phyloP scores from a whole-genome alignment of 2,113 vertebrate species.

The Coregonus clupeaformis region DNA sequence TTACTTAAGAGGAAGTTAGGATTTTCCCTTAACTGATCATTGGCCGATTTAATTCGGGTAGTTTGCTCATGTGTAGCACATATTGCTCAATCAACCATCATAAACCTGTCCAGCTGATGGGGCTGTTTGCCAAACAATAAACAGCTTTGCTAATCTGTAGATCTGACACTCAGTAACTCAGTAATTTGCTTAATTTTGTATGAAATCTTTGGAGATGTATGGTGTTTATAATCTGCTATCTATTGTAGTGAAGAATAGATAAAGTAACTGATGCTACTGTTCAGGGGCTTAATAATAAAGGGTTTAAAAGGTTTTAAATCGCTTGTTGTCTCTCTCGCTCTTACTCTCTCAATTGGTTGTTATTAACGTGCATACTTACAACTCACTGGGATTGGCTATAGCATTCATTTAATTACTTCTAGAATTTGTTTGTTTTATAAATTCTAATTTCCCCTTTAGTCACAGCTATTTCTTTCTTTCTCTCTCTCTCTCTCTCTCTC shows the following conservation, averaged over 20 bases:
- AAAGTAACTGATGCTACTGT: background rate
- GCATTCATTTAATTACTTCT: too few relatives aligned
- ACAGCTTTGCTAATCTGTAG: background rate
- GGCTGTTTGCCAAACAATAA: background rate
- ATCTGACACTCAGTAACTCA: background rate
- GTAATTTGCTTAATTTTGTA: background rate
- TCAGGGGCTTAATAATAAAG: background rate
- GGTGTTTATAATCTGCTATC: background rate
- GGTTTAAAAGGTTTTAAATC: too few relatives aligned
- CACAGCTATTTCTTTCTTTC: too few relatives aligned
- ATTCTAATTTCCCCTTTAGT: too few relatives aligned
- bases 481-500: too few relatives aligned
- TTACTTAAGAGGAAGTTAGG: too few relatives aligned
- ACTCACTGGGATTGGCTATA: too few relatives aligned
- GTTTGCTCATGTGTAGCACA: too few relatives aligned
- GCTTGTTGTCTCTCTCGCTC: background rate
- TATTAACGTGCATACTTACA: background rate
- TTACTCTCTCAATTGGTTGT: background rate
- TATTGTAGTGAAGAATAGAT: background rate
- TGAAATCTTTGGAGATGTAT: background rate
- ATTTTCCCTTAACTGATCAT: too few relatives aligned
- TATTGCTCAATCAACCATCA: too few relatives aligned
- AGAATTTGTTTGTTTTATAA: too few relatives aligned
- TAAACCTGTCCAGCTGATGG: background rate
- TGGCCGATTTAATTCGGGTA: too few relatives aligned